A percentile compares a stretch with the other conserved stretches of the same genome.
Evolutionary conservation across 2,888 invertebrate genomes (phyloP).

Genomic region (Xiphydria camelus): DNA sequence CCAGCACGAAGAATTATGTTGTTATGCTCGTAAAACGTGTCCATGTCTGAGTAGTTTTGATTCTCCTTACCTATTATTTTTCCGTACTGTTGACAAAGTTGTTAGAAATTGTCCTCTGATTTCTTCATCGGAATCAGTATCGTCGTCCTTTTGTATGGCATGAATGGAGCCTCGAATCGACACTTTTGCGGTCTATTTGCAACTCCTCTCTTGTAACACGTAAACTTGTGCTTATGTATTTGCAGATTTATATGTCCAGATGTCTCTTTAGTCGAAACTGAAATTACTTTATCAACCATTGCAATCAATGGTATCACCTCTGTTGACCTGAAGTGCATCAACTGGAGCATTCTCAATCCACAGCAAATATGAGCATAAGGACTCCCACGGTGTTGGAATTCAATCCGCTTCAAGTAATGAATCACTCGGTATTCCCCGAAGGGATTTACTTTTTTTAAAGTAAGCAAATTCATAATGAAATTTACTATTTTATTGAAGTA

Average conservation of each 20-base stretch:
- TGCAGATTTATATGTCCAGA: conserved; percentile 36
- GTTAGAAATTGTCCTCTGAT: not conserved
- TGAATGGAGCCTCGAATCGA: conserved; percentile 43
- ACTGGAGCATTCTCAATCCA: conserved; percentile 46
- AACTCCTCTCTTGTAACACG: conserved; percentile 39
- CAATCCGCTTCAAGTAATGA: conserved; percentile 24
- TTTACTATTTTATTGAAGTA: conserved; percentile 47
- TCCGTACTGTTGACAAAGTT: too few relatives aligned
- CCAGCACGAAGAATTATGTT: too few relatives aligned
- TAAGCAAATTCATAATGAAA: too few relatives aligned
- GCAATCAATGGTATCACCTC: not conserved
- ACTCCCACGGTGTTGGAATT: conserved; percentile 46
- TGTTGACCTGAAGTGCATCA: not conserved
- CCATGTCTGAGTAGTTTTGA: too few relatives aligned
- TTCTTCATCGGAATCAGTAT: conserved; percentile 31
- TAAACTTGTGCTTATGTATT: conserved; percentile 41
- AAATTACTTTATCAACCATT: not conserved
- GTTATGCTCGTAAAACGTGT: too few relatives aligned
- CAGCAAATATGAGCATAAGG: conserved; percentile 48
- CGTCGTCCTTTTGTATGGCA: conserved; percentile 32
- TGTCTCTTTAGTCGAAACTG: conserved; percentile 26
- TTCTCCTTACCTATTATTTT: too few relatives aligned
- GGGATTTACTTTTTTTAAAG: conserved; percentile 34
- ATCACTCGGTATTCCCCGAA: conserved; percentile 39
- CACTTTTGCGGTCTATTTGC: conserved; percentile 24